Evolutionary conservation across 2,113 vertebrate genomes (phyloP).

Genomic region (Entomyzon cyanotis): DNA sequence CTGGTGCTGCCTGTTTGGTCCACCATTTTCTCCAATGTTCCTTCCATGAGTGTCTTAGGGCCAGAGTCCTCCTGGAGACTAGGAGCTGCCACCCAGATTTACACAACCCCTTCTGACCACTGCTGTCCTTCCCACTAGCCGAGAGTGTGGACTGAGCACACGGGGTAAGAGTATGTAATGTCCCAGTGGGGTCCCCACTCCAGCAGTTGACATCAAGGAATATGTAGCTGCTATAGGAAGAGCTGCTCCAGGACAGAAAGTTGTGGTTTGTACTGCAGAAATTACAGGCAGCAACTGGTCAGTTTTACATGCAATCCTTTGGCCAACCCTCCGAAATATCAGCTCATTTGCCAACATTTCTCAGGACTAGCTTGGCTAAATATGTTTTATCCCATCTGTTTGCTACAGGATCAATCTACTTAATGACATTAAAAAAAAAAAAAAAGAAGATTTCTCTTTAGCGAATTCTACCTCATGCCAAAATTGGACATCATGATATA

Average conservation of each 20-base stretch:
- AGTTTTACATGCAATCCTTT: not conserved
- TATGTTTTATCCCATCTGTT: not conserved
- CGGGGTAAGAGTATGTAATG: not conserved
- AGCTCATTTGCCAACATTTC: not conserved
- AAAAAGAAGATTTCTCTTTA: not conserved
- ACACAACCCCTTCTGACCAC: not conserved
- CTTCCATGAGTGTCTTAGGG: not conserved
- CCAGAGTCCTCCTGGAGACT: not conserved
- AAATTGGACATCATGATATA: not conserved
- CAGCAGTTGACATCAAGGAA: not conserved
- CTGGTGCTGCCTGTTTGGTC: not conserved
- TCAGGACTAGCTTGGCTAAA: not conserved
- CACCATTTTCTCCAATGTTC: not conserved
- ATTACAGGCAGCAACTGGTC: not conserved
- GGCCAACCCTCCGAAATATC: not conserved
- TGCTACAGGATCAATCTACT: not conserved
- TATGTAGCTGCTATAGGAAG: not conserved
- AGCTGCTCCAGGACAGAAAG: not conserved
- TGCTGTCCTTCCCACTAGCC: rapidly evolving
- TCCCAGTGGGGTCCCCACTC: not conserved
- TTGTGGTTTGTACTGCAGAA: not conserved
- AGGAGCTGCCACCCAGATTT: not conserved
- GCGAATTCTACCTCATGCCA: not conserved
- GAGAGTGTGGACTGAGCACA: not conserved
- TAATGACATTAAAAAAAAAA: not conserved